These are phyloP conservation scores for Drosophila parabipectinata DNA, from an alignment of 1,140 invertebrate species.

Conservation along the genomic window DNA sequence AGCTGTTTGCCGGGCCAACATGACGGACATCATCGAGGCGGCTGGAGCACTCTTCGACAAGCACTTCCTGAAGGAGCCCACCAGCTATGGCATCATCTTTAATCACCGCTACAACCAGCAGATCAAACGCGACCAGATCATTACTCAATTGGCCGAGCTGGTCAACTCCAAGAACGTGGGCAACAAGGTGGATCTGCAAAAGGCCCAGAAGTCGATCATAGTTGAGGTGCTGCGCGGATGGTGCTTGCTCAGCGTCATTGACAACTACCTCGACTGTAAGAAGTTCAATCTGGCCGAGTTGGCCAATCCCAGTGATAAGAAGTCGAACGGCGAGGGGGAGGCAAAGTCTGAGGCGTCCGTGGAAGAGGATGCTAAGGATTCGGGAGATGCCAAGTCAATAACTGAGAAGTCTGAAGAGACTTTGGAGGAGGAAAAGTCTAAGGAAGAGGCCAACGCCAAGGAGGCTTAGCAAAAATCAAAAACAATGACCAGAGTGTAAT, in stretches of 20 bases:
- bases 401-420: not conserved
- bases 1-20: conserved; percentile 90
- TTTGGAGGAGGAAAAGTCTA: not conserved
- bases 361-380: not conserved
- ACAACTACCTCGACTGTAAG: conserved; percentile 87
- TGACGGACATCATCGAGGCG: conserved; percentile 89
- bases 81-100: conserved; percentile 91
- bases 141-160: conserved; percentile 88
- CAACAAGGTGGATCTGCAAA: conserved; percentile 91
- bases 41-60: conserved; percentile 89
- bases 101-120: conserved; percentile 92
- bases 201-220: conserved; percentile 90
- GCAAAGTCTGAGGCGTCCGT: conserved; percentile 8
- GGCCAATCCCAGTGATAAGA: conserved; percentile 45
- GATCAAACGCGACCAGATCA: conserved; percentile 88
- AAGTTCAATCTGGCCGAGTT: conserved; percentile 88
- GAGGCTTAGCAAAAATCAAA: not conserved
- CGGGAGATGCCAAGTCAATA: not conserved
- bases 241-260: conserved; percentile 88
- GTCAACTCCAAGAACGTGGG: conserved; percentile 88
- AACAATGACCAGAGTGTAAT: not conserved
- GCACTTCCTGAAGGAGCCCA: conserved; percentile 89
- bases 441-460: not conserved
- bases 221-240: conserved; percentile 90
- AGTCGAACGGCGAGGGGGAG: conserved; percentile 12